Evolutionary conservation across 2,113 vertebrate genomes (phyloP).

Genomic region (Marcusenius ussheri): DNA sequence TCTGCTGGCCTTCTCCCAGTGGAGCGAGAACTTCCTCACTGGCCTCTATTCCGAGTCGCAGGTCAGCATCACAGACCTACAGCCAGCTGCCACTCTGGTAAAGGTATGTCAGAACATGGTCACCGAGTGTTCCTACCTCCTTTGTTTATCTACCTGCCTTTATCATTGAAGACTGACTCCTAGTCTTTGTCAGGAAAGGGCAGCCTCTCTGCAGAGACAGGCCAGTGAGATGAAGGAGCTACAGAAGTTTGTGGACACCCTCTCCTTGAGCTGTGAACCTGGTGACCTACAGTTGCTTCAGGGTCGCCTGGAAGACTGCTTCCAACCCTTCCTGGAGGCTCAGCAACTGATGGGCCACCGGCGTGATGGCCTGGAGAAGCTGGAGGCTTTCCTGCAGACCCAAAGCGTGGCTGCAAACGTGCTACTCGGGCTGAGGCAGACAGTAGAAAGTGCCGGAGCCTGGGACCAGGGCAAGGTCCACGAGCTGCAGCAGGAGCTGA

Average conservation of each 20-base stretch:
- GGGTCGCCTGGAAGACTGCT: conserved; percentile 68
- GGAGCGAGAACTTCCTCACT: conserved; percentile 78
- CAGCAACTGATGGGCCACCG: conserved; percentile 65
- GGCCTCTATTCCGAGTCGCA: conserved; percentile 70
- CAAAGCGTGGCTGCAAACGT: conserved; percentile 50
- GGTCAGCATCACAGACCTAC: conserved; percentile 67
- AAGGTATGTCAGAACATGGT: conserved; percentile 60
- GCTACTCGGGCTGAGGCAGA: conserved; percentile 68
- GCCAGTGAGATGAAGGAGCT: conserved; percentile 58
- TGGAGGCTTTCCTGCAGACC: conserved; percentile 68
- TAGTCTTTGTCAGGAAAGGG: conserved; percentile 63
- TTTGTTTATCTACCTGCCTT: neutral
- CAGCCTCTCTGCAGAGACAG: conserved; percentile 61
- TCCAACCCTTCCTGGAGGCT: conserved; percentile 79
- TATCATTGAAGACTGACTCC: neutral
- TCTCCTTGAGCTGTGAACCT: conserved; percentile 65
- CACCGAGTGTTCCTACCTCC: neutral
- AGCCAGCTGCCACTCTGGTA: conserved; percentile 57
- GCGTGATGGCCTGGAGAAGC: conserved; percentile 63
- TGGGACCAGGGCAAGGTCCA: conserved; percentile 76
- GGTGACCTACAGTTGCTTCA: conserved; percentile 68
- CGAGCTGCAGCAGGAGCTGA: conserved; percentile 70
- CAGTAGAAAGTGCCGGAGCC: conserved; percentile 71
- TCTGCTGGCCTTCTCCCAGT: conserved; percentile 77
- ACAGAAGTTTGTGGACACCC: conserved; percentile 60